A percentile compares a stretch with the other conserved stretches of the same genome.
These are phyloP conservation scores for Trichopoda pennipes DNA, from an alignment of 2,888 invertebrate genomes.

Conservation along the genomic window DNA sequence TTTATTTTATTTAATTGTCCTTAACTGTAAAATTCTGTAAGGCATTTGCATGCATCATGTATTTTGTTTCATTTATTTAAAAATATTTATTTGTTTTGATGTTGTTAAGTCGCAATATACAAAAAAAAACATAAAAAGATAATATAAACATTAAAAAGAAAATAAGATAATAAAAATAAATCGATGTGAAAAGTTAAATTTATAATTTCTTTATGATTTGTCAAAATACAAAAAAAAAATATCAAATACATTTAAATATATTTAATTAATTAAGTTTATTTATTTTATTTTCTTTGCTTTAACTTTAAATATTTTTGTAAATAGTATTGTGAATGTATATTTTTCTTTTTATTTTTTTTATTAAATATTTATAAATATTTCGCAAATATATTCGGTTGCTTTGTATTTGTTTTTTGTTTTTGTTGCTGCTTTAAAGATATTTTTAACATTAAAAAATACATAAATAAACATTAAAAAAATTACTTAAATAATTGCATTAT, in stretches of 20 bases:
- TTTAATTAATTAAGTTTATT: no score
- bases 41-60: slow-evolving; percentile 3
- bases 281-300: slow-evolving; percentile 23
- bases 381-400: slow-evolving; percentile 59
- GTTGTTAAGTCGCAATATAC: slow-evolving; percentile 45
- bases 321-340: slow-evolving; percentile 66
- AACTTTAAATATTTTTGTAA: slow-evolving; percentile 52
- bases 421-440: background rate
- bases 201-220: slow-evolving; percentile 52
- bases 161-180: slow-evolving; percentile 25
- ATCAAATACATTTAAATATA: slow-evolving; percentile 11
- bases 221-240: slow-evolving; percentile 52
- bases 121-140: slow-evolving; percentile 47
- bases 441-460: slow-evolving; percentile 54
- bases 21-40: slow-evolving; percentile 4
- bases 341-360: slow-evolving; percentile 47
- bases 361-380: slow-evolving; percentile 62
- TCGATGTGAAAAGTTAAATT: slow-evolving; percentile 28
- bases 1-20: slow-evolving; percentile 33
- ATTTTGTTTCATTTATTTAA: slow-evolving; percentile 36
- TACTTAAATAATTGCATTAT: slow-evolving; percentile 51
- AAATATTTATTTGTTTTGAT: slow-evolving; percentile 53
- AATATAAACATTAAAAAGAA: slow-evolving; percentile 58
- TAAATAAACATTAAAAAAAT: slow-evolving; percentile 46
- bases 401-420: slow-evolving; percentile 25